Evolutionary conservation across 2,797 vertebrate species (phyloP), one percentile per base, ranked within the genome.

Genomic region (Neosalanx taihuensis): DNA sequence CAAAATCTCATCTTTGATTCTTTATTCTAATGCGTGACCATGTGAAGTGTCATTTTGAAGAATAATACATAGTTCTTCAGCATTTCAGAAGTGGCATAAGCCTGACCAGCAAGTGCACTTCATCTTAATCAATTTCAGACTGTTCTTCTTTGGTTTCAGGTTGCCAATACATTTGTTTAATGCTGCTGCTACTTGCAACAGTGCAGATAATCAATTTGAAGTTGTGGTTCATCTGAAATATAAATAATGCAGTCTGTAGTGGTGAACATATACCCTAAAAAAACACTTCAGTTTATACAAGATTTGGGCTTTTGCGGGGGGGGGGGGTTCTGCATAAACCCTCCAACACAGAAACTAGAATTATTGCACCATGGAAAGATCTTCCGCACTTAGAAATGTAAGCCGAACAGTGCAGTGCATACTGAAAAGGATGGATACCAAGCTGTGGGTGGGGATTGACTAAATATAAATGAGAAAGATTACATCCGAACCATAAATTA

Each of bases 41-140:
- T 65, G 35, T 15, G 23, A 65, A 49, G 41, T 26, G 17, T 56
- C 3, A 56, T 17, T 56, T 56, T 56, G 18, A 56, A 29, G 23
- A 49, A 46, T 29, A 13, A 65, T 46, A 41, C 23, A 49, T 46
- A 46, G 23, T 12, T 46, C 37, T 26, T 65, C 37, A 49, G 29
- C 70, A 58, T 62, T 20, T 4, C 57, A 13, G 18, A 66, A 72
- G 31, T 23, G 63, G 4, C 13, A 2, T 29, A 41, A 72, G 35
- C 66, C 66, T 71, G 51, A 60, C 51, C 67, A 17, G 35, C 1
- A 51, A 35, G 29, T 64, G 10, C 9, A n/a, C 62, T 49, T 5
- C 41, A 65, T 74, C 10, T 29, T 33, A 59, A 62, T 60, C 6
- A 6, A 61, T 70, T 64, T 64, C 5, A 69, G 10, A 35, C 18